Evolutionary conservation across 2,797 vertebrate species (phyloP).

Genomic region (Morus bassanus): DNA sequence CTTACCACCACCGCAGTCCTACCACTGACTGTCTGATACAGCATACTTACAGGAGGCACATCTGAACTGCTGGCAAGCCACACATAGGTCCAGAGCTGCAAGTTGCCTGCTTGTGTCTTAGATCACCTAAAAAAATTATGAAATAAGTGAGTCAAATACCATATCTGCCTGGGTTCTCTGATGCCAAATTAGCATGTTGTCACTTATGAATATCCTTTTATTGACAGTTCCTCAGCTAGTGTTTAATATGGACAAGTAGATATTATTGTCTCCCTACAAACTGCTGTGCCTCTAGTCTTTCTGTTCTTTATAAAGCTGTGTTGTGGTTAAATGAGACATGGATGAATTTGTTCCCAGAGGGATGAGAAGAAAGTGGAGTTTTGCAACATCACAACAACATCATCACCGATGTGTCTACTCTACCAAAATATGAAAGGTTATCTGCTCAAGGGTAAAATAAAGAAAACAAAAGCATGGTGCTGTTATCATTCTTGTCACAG

Average conservation of each 20-base stretch:
- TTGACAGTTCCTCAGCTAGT: neutral
- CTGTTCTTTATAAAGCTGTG: neutral
- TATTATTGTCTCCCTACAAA: neutral
- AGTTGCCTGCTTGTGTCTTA: neutral
- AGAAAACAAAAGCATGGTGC: constrained; percentile 40
- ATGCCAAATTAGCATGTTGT: neutral
- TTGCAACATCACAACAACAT: constrained; percentile 1
- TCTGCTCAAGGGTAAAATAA: constrained; percentile 59
- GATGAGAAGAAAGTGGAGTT: constrained; percentile 19
- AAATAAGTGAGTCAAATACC: neutral
- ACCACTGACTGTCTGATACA: neutral
- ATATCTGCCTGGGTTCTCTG: neutral
- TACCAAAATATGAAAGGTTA: constrained; percentile 50
- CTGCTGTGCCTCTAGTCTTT: neutral
- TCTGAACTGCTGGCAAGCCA: neutral
- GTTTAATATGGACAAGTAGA: neutral
- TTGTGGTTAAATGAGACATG: neutral
- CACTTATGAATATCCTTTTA: neutral
- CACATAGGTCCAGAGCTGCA: neutral
- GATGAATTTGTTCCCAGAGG: neutral
- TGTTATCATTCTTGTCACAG: constrained; percentile 21
- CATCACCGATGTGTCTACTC: neutral
- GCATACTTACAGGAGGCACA: neutral
- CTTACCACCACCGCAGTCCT: neutral
- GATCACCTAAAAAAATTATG: neutral